Base-by-base conservation (phyloP, 1,140 invertebrate genomes). In the Hylaeus volcanicus region DNA sequence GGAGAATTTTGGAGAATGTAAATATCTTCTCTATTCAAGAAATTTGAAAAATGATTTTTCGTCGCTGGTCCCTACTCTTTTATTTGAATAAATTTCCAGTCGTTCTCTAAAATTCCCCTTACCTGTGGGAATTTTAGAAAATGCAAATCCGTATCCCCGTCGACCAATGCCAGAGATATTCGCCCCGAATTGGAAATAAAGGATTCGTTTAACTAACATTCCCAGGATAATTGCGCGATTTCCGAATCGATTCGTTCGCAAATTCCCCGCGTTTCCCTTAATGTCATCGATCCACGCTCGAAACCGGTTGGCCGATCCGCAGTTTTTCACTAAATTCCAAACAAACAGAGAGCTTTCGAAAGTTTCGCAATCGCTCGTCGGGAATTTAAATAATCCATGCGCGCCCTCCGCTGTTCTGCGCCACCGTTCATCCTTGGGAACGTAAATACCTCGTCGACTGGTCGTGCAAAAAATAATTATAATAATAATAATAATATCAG, bases 151-250 rank as follows among this genome's bases (percentile, higher is more conserved):
- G 26, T 26, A 2, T 43, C 11, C 5, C 2, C 55, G 15, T 12
- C 37, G 45, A 75, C 56, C 58, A 61, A 74, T 63, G 6, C 26
- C 41, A 37, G 14, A 15, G 37, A 37, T 14, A 43, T 5, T 26
- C 11, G 48, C 6, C 43, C 43, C 14, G 55, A 43, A 65, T 26
- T 15, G n/a, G 14, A 4, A 4, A 26, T 12, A 12, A 2, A 37
- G 39, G 6, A 26, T 45, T 26, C 64, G 51, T 48, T 48, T 58
- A 58, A 68, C 48, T 56, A 48, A 69, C 69, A 76, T 58, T 48
- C 53, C 12, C 6, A 48, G 58, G 43, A 68, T 69, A 69, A 75
- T 64, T 26, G 12, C 51, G 14, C 41, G 58, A 76, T 76, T 58
- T 76, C 64, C 41, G 45, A 6, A 5, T 60, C 58, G 14, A 11